Evolutionary conservation across 2,113 vertebrate genomes (phyloP).

Genomic region (Triplophysa siluroides): DNA sequence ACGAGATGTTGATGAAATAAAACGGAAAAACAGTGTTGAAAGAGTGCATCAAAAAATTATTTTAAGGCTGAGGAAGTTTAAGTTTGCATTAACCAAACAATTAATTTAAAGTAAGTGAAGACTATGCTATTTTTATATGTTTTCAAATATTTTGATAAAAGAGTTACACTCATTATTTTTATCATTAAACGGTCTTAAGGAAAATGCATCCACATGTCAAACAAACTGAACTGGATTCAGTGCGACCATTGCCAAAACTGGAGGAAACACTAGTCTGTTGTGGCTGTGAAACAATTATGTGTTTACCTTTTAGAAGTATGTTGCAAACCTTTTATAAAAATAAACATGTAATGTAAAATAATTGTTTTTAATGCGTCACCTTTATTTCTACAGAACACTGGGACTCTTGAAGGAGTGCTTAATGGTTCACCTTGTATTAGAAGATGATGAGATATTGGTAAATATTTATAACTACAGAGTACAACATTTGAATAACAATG

Average conservation of each 20-base stretch:
- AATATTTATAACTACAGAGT: too few species aligned
- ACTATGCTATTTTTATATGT: too few species aligned
- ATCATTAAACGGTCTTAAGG: background rate
- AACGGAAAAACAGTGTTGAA: too few species aligned
- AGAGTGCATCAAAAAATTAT: too few species aligned
- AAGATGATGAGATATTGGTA: background rate
- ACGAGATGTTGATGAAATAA: too few species aligned
- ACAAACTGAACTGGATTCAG: background rate
- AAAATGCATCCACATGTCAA: conserved; percentile 1
- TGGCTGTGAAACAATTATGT: background rate
- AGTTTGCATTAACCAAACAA: too few species aligned
- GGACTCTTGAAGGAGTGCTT: background rate
- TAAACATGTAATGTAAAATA: background rate
- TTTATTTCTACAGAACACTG: background rate
- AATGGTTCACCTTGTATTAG: background rate
- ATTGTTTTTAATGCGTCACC: too few species aligned
- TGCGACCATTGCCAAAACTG: conserved; percentile 13
- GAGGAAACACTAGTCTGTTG: background rate
- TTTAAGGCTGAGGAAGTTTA: too few species aligned
- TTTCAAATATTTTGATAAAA: too few species aligned
- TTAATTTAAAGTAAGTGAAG: too few species aligned
- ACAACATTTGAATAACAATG: too few species aligned
- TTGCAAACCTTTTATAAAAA: background rate
- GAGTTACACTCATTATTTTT: background rate
- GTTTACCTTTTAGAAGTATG: background rate